These are phyloP conservation scores for Neofelis nebulosa DNA, from an alignment of 2,113 vertebrate genomes.

Conservation along the genomic window DNA sequence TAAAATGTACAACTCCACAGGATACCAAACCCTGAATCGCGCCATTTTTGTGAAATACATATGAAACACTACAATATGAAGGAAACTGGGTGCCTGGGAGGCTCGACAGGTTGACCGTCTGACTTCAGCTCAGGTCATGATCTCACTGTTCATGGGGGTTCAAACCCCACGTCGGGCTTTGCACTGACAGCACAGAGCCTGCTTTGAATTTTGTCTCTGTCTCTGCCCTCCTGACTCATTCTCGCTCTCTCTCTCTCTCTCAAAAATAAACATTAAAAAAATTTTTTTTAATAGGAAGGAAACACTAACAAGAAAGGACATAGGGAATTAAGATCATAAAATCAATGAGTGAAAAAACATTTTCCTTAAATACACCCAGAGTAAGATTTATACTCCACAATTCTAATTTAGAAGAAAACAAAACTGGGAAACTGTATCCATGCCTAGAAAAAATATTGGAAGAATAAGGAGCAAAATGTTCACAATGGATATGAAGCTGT, in stretches of 20 bases:
- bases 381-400: background rate
- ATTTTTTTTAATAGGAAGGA: background rate
- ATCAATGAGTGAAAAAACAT: background rate
- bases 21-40: background rate
- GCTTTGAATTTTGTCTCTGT: too few relatives aligned
- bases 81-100: background rate
- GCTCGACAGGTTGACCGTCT: too few relatives aligned
- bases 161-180: too few relatives aligned
- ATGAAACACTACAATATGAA: background rate
- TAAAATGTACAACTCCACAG: background rate
- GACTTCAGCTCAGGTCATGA: too few relatives aligned
- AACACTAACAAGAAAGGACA: background rate
- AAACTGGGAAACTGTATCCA: background rate
- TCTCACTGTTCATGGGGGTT: too few relatives aligned
- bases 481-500: background rate
- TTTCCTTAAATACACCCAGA: background rate
- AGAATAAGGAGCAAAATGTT: background rate
- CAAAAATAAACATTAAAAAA: too few relatives aligned
- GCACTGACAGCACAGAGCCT: too few relatives aligned
- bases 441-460: background rate
- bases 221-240: too few relatives aligned
- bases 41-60: conserved; percentile 33
- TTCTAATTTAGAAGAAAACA: conserved; percentile 5
- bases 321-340: background rate
- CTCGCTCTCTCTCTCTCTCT: too few relatives aligned